Evolutionary conservation across 2,113 vertebrate genomes (phyloP).

Genomic region (Oryzias celebensis): DNA sequence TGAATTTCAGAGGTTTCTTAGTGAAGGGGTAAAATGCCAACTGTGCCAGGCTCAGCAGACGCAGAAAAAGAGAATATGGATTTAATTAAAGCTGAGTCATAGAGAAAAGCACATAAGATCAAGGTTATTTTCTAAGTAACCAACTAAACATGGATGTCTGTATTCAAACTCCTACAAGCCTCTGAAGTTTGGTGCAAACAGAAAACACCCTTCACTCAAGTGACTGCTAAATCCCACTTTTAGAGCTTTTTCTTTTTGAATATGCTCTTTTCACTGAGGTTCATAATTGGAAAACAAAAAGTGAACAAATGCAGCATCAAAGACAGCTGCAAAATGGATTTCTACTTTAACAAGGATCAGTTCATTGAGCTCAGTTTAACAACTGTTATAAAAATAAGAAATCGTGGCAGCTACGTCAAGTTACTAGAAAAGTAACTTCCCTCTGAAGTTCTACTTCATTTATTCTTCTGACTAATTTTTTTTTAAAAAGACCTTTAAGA

Average conservation of each 20-base stretch:
- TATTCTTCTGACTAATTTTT: too few relatives aligned
- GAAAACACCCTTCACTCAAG: background rate
- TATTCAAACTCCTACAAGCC: constrained; percentile 5
- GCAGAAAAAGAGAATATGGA: constrained; percentile 64
- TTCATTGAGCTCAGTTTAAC: too few relatives aligned
- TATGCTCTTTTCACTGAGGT: too few relatives aligned
- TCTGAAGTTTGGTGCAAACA: constrained; percentile 7
- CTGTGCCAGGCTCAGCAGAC: constrained; percentile 57
- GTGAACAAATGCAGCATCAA: too few relatives aligned
- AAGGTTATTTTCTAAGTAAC: constrained; percentile 46
- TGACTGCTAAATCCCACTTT: background rate
- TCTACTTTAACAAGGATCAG: too few relatives aligned
- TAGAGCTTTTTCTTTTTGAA: background rate
- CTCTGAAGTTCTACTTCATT: too few relatives aligned
- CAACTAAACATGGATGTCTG: constrained; percentile 37
- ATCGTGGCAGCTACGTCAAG: too few relatives aligned
- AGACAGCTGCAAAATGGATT: too few relatives aligned
- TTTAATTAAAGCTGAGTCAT: constrained; percentile 78
- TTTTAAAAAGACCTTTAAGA: too few relatives aligned
- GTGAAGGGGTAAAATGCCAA: constrained; percentile 43
- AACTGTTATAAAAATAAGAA: too few relatives aligned
- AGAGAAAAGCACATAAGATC: constrained; percentile 51
- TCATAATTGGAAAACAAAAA: too few relatives aligned
- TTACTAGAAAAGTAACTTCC: too few relatives aligned
- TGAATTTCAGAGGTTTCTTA: constrained; percentile 34